Percentiles rank a stretch among this genome's conserved stretches.
Evolutionary conservation across 2,797 vertebrate species (phyloP).

Genomic region (Ptychobarbus kaznakovi): DNA sequence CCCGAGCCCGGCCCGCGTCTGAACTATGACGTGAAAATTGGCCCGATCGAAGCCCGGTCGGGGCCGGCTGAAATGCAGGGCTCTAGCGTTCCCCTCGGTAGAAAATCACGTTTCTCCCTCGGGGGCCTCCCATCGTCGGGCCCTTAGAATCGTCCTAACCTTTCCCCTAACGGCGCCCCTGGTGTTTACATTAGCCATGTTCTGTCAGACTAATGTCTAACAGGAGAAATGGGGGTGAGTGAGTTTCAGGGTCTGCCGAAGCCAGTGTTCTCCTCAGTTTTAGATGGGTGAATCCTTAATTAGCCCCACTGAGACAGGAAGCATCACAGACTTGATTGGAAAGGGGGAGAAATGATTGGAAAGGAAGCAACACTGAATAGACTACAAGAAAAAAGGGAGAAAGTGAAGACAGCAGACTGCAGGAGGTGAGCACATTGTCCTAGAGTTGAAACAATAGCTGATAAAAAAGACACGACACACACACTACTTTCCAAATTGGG

Average conservation of each 20-base stretch:
- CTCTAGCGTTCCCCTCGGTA: no score
- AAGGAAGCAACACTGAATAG: constrained; percentile 33
- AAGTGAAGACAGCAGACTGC: constrained; percentile 31
- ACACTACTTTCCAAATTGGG: neutral
- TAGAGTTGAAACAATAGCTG: constrained; percentile 48
- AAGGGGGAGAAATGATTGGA: constrained; percentile 21
- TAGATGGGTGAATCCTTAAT: constrained; percentile 63
- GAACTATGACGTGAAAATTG: no score
- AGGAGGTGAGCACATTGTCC: constrained; percentile 49
- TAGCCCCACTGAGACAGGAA: constrained; percentile 60
- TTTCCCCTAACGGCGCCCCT: no score
- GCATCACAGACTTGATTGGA: constrained; percentile 24
- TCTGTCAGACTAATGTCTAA: constrained; percentile 57
- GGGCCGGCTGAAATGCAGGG: no score
- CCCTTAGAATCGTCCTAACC: no score
- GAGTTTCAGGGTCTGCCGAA: constrained; percentile 40
- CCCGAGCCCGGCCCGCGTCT: no score
- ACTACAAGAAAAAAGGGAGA: constrained; percentile 18
- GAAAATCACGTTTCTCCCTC: no score
- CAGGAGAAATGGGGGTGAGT: constrained; percentile 40
- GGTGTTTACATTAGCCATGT: constrained; percentile 44
- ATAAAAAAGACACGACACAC: constrained; percentile 39
- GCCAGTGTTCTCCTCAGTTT: constrained; percentile 43
- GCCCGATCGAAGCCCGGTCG: no score
- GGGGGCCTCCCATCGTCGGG: no score